Evolutionary conservation across 2,797 vertebrate species (phyloP), one percentile per base, ranked within the genome.

Genomic region (Sylvilagus floridanus): DNA sequence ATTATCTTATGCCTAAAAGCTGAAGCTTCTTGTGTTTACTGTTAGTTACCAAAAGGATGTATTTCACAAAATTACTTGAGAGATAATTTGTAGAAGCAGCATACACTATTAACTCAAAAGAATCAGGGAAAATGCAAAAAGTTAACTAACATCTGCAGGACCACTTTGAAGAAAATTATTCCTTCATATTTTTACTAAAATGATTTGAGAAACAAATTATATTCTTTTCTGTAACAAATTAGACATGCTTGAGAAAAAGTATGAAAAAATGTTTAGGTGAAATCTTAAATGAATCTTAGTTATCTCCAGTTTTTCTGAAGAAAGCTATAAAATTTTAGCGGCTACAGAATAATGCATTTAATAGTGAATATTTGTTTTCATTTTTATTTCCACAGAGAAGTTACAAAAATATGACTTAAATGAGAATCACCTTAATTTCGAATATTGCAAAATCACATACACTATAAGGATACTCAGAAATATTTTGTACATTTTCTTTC

Each of bases 41-140:
- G 92, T 95, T 50, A 90, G 32, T n/a, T 21, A 85, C 30, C 24
- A 68, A 84, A 85, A 88, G 42, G 50, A 62, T 68, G 35, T 54
- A 92, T 93, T 93, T 89, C 52, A 95, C 62, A 19, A 91, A 96
- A 96, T 95, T 93, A 62, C 37, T 86, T 68, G 14, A 65, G 57
- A 72, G 9, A 73, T n/a, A 54, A 91, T 94, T 92, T 93, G 84
- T 89, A 22, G 32, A 66, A 79, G 24, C 37, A 68, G 26, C 7
- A 47, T 17, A 60, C 0, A 13, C 14, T 66, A 79, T 79, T 54
- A 82, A 83, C 35, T 95, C 24, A 93, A 84, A 94, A 87, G 4
- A 54, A 57, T 50, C 0, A 0, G 22, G 35, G 11, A 7, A 95
- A 90, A 79, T 76, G 12, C 0, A 69, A 60, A 4, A 83, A 54